A percentile compares a stretch with the other conserved stretches of the same genome.
These are phyloP conservation scores for Ecliptopera silaceata DNA, from an alignment of 2,888 invertebrate species.

Conservation along the genomic window DNA sequence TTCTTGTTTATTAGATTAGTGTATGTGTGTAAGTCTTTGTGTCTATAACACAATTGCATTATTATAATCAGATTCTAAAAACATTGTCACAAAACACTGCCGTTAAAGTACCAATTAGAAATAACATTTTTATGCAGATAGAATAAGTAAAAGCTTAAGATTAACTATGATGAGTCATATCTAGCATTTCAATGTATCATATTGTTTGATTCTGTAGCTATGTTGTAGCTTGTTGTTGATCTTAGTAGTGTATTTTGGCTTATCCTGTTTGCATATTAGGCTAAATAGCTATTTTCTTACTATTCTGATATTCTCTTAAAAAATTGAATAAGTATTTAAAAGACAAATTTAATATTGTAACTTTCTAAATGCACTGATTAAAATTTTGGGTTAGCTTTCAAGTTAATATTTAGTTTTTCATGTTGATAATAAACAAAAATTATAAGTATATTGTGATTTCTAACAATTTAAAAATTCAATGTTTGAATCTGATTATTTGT, in stretches of 20 bases:
- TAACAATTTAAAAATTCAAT: conserved; percentile 17
- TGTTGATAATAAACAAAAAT: conserved; percentile 13
- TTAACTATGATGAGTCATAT: conserved; percentile 7
- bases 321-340: conserved; percentile 1
- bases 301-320: conserved; percentile 5
- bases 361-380: not conserved
- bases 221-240: conserved; percentile 7
- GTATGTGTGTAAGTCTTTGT: not conserved
- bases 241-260: not conserved
- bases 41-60: not conserved
- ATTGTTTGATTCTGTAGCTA: conserved; percentile 8
- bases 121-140: conserved; percentile 26
- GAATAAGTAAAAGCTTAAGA: conserved; percentile 15
- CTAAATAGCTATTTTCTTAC: conserved; percentile 21
- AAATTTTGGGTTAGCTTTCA: conserved; percentile 9
- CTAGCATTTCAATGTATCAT: conserved; percentile 14
- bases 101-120: conserved; percentile 34
- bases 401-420: conserved; percentile 12
- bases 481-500: conserved; percentile 29
- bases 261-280: conserved; percentile 10
- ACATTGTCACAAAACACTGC: conserved; percentile 36
- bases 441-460: conserved; percentile 25
- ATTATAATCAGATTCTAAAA: conserved; percentile 27
- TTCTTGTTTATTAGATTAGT: not conserved
- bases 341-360: conserved; percentile 8